These are phyloP conservation scores for Thymelicus acteon DNA, from an alignment of 2,888 invertebrate genomes.

Conservation along the genomic window DNA sequence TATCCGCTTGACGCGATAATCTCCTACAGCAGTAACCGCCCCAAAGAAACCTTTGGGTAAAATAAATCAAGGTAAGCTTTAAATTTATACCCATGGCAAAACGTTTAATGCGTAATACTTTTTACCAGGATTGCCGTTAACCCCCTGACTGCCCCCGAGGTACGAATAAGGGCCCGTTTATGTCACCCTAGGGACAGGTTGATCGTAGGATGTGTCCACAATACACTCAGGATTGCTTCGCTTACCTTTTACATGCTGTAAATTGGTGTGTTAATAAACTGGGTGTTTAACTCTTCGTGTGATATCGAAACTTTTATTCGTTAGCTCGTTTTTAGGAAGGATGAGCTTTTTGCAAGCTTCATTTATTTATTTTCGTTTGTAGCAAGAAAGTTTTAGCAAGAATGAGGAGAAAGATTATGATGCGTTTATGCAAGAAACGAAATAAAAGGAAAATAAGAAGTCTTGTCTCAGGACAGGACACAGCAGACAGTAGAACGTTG, in stretches of 20 bases:
- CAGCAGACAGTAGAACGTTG: too few relatives aligned
- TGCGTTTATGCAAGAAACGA: too few relatives aligned
- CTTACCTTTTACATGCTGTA: neutral
- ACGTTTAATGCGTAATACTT: slow-evolving; percentile 14
- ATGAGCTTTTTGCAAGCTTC: too few relatives aligned
- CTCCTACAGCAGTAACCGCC: neutral
- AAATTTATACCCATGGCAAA: neutral
- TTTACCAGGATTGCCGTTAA: slow-evolving; percentile 3
- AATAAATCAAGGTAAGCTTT: slow-evolving; percentile 5
- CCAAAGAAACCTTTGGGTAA: neutral
- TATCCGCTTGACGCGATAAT: too few relatives aligned
- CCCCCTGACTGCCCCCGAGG: neutral
- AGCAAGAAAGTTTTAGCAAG: too few relatives aligned
- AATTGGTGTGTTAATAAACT: neutral
- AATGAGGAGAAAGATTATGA: too few relatives aligned
- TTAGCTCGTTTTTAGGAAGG: too few relatives aligned
- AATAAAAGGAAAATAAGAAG: too few relatives aligned
- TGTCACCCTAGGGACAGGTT: neutral
- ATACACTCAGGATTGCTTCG: neutral
- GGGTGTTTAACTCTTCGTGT: neutral
- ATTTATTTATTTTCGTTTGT: too few relatives aligned
- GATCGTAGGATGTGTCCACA: neutral
- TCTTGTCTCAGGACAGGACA: too few relatives aligned
- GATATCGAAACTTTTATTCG: too few relatives aligned
- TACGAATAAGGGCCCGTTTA: neutral